Conservation (phyloP, 1,140 invertebrate genomes). For the Drosophila ficusphila region DNA sequence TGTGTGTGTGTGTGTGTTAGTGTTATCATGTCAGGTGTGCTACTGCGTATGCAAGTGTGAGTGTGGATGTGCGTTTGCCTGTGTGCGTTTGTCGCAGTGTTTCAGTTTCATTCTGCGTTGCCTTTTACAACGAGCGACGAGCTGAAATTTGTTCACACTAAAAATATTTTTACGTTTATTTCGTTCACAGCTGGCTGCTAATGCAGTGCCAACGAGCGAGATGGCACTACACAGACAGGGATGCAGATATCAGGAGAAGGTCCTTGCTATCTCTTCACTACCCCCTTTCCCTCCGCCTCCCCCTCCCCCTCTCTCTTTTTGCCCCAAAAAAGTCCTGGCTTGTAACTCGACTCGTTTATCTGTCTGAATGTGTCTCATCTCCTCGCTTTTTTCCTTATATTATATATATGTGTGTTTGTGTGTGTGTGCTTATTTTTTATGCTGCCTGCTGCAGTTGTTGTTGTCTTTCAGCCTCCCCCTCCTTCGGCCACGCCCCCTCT, state of each 20-base stretch:
- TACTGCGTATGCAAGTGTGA: conserved; percentile 18
- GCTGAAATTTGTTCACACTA: conserved; percentile 69
- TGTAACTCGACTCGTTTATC: conserved; percentile 76
- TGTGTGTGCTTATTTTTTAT: conserved; percentile 36
- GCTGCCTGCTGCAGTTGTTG: conserved; percentile 45
- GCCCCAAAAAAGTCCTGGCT: conserved; percentile 27
- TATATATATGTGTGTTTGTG: background rate
- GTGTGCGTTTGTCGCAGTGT: conserved; percentile 52
- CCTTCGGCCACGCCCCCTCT: background rate
- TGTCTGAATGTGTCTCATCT: conserved; percentile 60
- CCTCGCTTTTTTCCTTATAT: background rate
- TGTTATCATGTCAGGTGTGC: conserved; percentile 49
- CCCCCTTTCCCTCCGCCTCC: background rate
- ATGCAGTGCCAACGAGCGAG: conserved; percentile 65
- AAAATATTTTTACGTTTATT: conserved; percentile 80
- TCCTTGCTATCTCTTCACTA: background rate
- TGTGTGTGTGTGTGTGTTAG: conserved; percentile 17
- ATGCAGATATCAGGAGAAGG: conserved; percentile 4
- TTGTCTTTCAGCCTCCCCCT: conserved; percentile 27
- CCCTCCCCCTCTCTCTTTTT: background rate
- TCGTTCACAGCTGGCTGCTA: conserved; percentile 78
- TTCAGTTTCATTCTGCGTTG: conserved; percentile 53
- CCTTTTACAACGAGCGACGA: conserved; percentile 47
- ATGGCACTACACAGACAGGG: conserved; percentile 17
- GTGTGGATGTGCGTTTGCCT: conserved; percentile 22